Conservation (phyloP, 2,888 invertebrate genomes). For the Neoaliturus tenellus region DNA sequence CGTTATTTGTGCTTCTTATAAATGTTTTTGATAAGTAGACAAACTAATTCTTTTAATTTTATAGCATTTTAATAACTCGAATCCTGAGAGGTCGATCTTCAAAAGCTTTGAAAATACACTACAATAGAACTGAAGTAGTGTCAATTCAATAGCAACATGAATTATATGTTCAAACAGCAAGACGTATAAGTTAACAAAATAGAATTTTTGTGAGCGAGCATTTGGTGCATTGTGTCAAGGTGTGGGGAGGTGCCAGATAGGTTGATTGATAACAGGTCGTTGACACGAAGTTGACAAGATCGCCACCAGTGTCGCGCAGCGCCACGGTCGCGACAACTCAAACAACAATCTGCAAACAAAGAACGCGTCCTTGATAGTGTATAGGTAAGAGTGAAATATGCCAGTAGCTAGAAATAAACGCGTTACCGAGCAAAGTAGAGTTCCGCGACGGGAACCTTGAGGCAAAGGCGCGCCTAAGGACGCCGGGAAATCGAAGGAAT, state of each 20-base stretch:
- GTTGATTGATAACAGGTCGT: not conserved
- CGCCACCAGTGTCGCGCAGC: not conserved
- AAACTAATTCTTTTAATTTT: too few relatives aligned
- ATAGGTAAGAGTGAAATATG: not conserved
- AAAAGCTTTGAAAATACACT: too few relatives aligned
- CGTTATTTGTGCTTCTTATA: too few relatives aligned
- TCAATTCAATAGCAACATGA: too few relatives aligned
- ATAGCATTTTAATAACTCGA: too few relatives aligned
- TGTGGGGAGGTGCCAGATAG: not conserved
- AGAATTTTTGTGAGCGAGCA: too few relatives aligned
- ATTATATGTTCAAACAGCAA: too few relatives aligned
- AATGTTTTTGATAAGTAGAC: too few relatives aligned
- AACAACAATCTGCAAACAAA: not conserved
- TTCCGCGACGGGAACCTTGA: slow-evolving; percentile 17
- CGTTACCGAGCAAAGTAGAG: not conserved
- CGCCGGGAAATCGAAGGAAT: not conserved
- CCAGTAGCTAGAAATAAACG: not conserved
- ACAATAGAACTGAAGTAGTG: too few relatives aligned
- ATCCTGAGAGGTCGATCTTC: too few relatives aligned
- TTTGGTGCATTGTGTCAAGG: too few relatives aligned
- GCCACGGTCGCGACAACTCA: not conserved
- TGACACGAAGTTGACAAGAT: not conserved
- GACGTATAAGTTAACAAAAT: too few relatives aligned
- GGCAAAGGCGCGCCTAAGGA: slow-evolving; percentile 25
- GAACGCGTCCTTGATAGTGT: not conserved